Conservation (phyloP, 2,113 vertebrate species). For the Microcebus griseorufus region DNA sequence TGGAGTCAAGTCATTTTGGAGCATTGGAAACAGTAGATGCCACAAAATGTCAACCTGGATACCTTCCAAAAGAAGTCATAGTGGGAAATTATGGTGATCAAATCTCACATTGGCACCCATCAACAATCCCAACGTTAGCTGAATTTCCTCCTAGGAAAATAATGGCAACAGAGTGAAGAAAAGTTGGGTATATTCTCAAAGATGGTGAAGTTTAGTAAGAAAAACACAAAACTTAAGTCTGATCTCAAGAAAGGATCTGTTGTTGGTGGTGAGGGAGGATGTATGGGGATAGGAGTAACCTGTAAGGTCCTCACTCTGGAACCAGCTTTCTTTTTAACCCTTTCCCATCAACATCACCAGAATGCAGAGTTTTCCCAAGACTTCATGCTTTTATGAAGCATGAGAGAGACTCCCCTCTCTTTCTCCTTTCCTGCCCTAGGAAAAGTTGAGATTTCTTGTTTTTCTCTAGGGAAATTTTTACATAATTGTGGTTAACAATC, state of each 20-base stretch:
- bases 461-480: neutral
- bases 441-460: neutral
- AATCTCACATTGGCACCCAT: neutral
- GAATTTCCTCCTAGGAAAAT: conserved; percentile 33
- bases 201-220: neutral
- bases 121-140: neutral
- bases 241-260: neutral
- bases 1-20: conserved; percentile 24
- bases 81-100: neutral
- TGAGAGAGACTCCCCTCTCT: neutral
- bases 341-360: neutral
- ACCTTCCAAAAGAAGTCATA: neutral
- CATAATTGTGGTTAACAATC: neutral
- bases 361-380: neutral
- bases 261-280: accelerated
- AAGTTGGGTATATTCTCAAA: neutral
- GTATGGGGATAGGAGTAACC: neutral
- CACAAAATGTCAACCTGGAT: neutral
- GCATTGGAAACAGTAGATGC: neutral
- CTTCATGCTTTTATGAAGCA: neutral
- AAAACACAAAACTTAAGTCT: neutral
- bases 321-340: neutral
- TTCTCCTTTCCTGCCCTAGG: neutral
- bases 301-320: neutral
- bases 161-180: neutral